Evolutionary conservation across 2,113 vertebrate genomes (phyloP).

Genomic region (Oryctolagus cuniculus): mOryCun1.1 NC_091433.1:12108001-12108500

Average conservation of each 20-base stretch:
- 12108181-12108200: neutral
- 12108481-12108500: no score
- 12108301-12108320: neutral
- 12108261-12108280: neutral
- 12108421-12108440: neutral
- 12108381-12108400: no score
- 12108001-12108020: neutral
- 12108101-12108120: neutral
- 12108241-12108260: neutral
- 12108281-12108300: rapidly evolving
- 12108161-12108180: neutral
- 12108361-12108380: rapidly evolving
- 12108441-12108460: neutral
- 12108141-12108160: neutral
- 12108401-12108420: no score
- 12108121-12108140: neutral
- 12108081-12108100: neutral
- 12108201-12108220: neutral
- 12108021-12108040: neutral
- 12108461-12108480: neutral
- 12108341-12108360: neutral
- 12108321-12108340: neutral
- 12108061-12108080: neutral
- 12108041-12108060: neutral
- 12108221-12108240: neutral